phyloP scores from a whole-genome alignment of 2,888 invertebrate species.

The Amiota communis region DNA sequence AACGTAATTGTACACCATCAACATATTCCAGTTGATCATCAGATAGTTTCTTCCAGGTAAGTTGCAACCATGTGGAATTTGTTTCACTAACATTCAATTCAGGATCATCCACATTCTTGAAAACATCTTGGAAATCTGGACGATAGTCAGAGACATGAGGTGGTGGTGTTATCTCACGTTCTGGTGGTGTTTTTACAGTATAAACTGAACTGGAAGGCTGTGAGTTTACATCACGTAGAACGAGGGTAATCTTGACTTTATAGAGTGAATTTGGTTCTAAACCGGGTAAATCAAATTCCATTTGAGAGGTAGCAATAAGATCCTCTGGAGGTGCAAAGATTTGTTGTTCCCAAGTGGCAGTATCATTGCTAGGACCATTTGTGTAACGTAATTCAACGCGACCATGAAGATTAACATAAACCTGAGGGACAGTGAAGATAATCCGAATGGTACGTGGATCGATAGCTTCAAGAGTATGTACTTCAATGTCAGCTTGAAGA shows the following conservation, averaged over 20 bases:
- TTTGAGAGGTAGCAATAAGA: slow-evolving; percentile 86
- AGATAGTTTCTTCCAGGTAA: slow-evolving; percentile 87
- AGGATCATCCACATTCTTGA: slow-evolving; percentile 80
- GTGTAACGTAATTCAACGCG: slow-evolving; percentile 91
- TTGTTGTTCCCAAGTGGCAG: slow-evolving; percentile 86
- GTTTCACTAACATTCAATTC: slow-evolving; percentile 82
- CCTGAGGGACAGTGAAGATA: slow-evolving; percentile 86
- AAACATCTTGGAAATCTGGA: slow-evolving; percentile 72
- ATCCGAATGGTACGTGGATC: slow-evolving; percentile 86
- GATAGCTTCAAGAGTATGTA: slow-evolving; percentile 81
- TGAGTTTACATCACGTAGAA: slow-evolving; percentile 83
- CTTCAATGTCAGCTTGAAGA: slow-evolving; percentile 73
- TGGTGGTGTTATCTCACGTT: slow-evolving; percentile 74
- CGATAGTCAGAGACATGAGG: slow-evolving; percentile 69
- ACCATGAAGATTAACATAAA: slow-evolving; percentile 89
- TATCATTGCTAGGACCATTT: slow-evolving; percentile 81
- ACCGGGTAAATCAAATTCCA: slow-evolving; percentile 87
- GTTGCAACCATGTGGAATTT: slow-evolving; percentile 84
- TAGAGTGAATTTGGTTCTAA: slow-evolving; percentile 87
- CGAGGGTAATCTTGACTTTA: slow-evolving; percentile 86
- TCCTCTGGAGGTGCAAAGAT: slow-evolving; percentile 91
- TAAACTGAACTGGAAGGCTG: slow-evolving; percentile 86
- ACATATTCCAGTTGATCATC: slow-evolving; percentile 87
- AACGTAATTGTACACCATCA: slow-evolving; percentile 90
- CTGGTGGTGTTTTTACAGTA: slow-evolving; percentile 81